phyloP scores from a whole-genome alignment of 2,888 invertebrate genomes.

The Acleris cristana region DNA sequence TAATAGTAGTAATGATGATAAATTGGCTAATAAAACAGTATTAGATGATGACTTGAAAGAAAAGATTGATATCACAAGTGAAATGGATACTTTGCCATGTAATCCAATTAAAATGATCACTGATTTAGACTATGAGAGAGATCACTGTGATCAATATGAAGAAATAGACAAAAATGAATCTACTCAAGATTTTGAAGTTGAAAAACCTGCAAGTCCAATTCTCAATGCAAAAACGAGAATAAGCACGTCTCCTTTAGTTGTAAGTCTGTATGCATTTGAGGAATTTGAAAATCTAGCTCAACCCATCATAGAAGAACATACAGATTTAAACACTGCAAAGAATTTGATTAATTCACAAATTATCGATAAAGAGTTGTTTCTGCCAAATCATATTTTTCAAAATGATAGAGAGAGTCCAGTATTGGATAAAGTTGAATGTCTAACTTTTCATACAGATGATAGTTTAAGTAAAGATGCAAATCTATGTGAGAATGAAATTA shows the following conservation, averaged over 20 bases:
- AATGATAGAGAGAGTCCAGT: conserved; percentile 43
- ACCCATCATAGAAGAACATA: conserved; percentile 55
- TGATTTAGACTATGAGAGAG: not conserved
- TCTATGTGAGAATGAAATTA: conserved; percentile 3
- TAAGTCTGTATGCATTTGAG: conserved; percentile 65
- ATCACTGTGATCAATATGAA: not conserved
- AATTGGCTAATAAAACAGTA: conserved; percentile 22
- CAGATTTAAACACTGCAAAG: conserved; percentile 54
- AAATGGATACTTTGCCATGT: conserved; percentile 30
- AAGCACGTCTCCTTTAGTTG: conserved; percentile 53
- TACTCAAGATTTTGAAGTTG: not conserved
- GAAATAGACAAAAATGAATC: conserved; percentile 5
- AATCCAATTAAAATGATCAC: not conserved
- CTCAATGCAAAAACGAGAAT: conserved; percentile 43
- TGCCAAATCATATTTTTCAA: conserved; percentile 41
- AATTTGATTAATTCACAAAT: conserved; percentile 67
- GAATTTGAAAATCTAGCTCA: conserved; percentile 64
- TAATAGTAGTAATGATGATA: conserved; percentile 18
- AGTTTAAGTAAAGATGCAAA: conserved; percentile 40
- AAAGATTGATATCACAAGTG: conserved; percentile 14
- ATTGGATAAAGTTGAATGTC: conserved; percentile 33
- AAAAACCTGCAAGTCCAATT: conserved; percentile 53
- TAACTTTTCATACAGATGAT: conserved; percentile 43
- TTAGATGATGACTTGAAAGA: not conserved
- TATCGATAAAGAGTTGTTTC: conserved; percentile 52